Evolutionary conservation across 2,797 vertebrate species (phyloP).

Genomic region (Ibycter americanus): DNA sequence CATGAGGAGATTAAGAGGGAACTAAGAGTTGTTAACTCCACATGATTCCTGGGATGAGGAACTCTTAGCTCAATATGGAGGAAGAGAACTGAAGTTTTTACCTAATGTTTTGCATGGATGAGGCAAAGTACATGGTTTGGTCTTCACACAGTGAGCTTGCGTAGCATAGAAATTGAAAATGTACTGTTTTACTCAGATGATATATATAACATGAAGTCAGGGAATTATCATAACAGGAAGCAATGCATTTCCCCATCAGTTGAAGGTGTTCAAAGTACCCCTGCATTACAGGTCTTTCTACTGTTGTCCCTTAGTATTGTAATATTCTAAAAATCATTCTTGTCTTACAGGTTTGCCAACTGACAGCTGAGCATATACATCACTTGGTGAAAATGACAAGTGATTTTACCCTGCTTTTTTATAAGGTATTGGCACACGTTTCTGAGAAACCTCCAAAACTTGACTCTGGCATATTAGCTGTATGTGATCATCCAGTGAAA

Average conservation of each 20-base stretch:
- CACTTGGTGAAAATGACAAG: slow-evolving; percentile 91
- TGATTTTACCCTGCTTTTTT: slow-evolving; percentile 93
- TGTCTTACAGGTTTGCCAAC: slow-evolving; percentile 81
- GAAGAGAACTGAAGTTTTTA: neutral
- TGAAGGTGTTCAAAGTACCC: neutral
- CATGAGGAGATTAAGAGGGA: neutral
- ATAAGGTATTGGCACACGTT: slow-evolving; percentile 80
- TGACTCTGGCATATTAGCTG: neutral
- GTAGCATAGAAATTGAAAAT: neutral
- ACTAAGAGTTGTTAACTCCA: neutral
- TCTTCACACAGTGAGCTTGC: neutral
- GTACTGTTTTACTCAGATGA: neutral
- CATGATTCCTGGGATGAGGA: neutral
- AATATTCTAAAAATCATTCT: neutral
- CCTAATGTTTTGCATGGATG: neutral
- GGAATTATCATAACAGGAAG: neutral
- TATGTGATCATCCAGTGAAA: neutral
- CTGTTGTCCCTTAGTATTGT: neutral
- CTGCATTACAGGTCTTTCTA: neutral
- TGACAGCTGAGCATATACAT: slow-evolving; percentile 81
- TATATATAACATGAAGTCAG: neutral
- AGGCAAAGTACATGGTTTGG: neutral
- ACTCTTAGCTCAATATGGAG: neutral
- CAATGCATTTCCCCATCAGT: neutral
- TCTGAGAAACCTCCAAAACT: neutral